A percentile compares a stretch with the other conserved stretches of the same genome.
Evolutionary conservation across 2,888 invertebrate species (phyloP).

Genomic region (Coecobrya sp.): DNA sequence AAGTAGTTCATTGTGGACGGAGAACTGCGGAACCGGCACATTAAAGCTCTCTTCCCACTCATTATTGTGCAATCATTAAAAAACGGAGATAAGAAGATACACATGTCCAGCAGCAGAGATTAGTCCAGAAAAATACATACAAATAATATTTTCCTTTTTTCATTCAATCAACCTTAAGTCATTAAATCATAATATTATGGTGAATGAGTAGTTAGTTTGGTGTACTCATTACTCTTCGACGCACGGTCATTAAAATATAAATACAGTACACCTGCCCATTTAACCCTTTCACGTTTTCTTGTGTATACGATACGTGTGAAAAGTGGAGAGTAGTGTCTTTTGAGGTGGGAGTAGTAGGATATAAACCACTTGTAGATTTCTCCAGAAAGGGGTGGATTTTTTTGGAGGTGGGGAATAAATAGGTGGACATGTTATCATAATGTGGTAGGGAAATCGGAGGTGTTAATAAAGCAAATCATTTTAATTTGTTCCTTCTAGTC

Average conservation of each 20-base stretch:
- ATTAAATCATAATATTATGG: no score
- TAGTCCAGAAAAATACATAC: not conserved
- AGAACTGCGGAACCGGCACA: conserved; percentile 47
- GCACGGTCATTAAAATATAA: no score
- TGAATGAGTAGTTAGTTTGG: no score
- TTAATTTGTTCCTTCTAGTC: no score
- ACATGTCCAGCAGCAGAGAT: conserved; percentile 27
- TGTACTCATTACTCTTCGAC: no score
- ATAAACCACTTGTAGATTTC: conserved; percentile 48
- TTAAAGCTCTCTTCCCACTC: not conserved
- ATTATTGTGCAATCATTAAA: conserved; percentile 18
- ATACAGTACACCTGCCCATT: no score
- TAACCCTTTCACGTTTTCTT: no score
- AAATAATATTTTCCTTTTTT: no score
- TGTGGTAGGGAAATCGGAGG: not conserved
- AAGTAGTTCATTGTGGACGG: not conserved
- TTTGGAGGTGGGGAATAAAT: not conserved
- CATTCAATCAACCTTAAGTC: no score
- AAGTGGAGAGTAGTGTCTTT: not conserved
- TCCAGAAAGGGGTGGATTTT: not conserved
- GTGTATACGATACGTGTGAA: no score
- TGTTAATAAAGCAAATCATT: not conserved
- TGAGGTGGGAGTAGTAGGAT: not conserved
- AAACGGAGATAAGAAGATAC: not conserved
- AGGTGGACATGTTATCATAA: not conserved